These are phyloP conservation scores for Mormyrus iriodes DNA, from an alignment of 2,113 vertebrate genomes.

Conservation along the genomic window DNA sequence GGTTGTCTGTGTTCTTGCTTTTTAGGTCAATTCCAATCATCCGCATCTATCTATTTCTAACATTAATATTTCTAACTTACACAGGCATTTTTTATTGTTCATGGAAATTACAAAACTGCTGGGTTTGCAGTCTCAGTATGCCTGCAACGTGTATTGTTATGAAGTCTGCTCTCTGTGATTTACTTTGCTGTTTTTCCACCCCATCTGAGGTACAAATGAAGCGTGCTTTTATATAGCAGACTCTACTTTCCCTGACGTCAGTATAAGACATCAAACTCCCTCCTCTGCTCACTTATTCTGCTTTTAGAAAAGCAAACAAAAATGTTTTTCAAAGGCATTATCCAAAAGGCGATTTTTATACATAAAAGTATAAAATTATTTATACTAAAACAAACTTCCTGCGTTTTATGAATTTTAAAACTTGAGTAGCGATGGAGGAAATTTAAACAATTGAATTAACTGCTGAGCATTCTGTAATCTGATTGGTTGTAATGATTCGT, in stretches of 20 bases:
- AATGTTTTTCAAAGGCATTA: not conserved
- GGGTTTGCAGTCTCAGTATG: not conserved
- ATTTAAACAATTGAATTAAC: not conserved
- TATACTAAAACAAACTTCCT: not conserved
- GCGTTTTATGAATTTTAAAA: not conserved
- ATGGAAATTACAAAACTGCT: not conserved
- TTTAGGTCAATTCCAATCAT: not conserved
- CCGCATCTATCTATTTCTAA: not conserved
- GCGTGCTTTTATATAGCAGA: not conserved
- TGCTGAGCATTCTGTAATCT: not conserved
- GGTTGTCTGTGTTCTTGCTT: not conserved
- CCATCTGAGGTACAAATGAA: not conserved
- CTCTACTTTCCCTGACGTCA: not conserved
- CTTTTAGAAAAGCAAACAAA: not conserved
- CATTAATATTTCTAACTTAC: not conserved
- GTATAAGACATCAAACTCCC: not conserved
- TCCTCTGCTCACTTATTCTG: not conserved
- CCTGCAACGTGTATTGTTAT: not conserved
- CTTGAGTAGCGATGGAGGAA: not conserved
- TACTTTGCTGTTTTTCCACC: not conserved
- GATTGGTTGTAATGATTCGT: constrained; percentile 4
- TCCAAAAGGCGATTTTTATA: not conserved
- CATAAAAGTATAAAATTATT: not conserved
- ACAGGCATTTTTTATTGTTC: not conserved
- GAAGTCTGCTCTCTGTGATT: not conserved